Evolutionary conservation across 2,113 vertebrate species (phyloP), one percentile per base, ranked within the genome.

Genomic region (Callocephalon fimbriatum): DNA sequence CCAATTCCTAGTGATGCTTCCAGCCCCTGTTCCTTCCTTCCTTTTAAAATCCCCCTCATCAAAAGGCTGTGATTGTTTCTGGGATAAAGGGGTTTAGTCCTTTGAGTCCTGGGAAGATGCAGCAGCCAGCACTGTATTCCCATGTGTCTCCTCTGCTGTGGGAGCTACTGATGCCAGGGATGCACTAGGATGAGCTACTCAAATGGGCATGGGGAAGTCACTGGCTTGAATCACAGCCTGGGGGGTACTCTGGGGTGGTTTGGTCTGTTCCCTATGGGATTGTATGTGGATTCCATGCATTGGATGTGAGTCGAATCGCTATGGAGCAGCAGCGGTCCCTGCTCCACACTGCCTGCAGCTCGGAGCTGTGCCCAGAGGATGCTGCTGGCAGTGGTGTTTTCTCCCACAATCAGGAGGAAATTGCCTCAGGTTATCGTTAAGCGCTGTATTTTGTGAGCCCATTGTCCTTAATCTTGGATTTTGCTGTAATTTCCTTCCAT

Each of bases 401-500:
- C 20, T 1, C 45, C 66, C 56, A 1, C 75, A 13, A 61, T 59
- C 48, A 3, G 53, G 75, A 91, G 72, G 76, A 80, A 89, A 86
- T 27, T 73, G 87, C 72, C 76, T 86, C 3, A 0, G 31, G 86
- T 80, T 86, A 44, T 80, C 89, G 80, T 61, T 48, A 53, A 95
- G 92, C 61, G 4, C 77, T 23, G 73, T 42, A 21, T 78, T 89
- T 63, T 71, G 92, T 5, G 80, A 94, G 77, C 73, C 29, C 2
- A 18, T 42, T 50, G 14, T 35, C 51, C 94, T 51, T 91, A 75
- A 95, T 82, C 65, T n/a, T 6, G 75, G 92, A 53, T 93, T 96
- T 92, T 38, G 88, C 94, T 73, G 90, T 82, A 15, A 79, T 86
- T 94, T 93, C 35, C 90, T 68, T 85, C 77, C 81, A 31, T 74